A percentile compares a stretch with the other conserved stretches of the same genome.
Conservation (phyloP, 64 coral and sea anemone species). For the Pocillopora verrucosa region DNA sequence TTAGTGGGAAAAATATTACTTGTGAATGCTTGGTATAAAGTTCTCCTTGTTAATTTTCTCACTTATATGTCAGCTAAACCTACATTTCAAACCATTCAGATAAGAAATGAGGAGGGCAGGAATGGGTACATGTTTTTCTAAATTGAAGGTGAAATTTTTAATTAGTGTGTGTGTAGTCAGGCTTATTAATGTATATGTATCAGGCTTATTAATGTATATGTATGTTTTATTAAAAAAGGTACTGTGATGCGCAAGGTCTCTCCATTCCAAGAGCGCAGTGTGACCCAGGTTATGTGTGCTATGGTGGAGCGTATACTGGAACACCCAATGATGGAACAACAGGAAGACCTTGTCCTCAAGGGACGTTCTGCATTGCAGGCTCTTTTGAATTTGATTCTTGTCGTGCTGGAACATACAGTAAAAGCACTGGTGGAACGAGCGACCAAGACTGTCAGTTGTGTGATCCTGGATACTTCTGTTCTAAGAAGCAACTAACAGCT, state of each 20-base stretch:
- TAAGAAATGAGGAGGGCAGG: no score
- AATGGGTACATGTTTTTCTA: no score
- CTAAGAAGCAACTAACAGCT: constrained; percentile 60
- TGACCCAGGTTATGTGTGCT: constrained; percentile 89
- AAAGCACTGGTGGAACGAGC: constrained; percentile 90
- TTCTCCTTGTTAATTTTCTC: no score
- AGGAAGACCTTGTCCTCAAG: constrained; percentile 84
- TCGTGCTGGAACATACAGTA: constrained; percentile 83
- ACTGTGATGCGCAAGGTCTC: constrained; percentile 94
- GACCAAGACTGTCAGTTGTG: constrained; percentile 94
- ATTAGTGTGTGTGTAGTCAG: not conserved
- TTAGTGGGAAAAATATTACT: no score
- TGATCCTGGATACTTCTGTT: constrained; percentile 89
- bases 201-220: not conserved
- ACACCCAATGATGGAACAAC: constrained; percentile 88
- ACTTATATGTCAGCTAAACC: no score
- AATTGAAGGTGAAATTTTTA: not conserved
- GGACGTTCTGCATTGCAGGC: constrained; percentile 87
- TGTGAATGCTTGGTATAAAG: no score
- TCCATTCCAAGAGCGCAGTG: constrained; percentile 94
- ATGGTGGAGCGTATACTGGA: constrained; percentile 82
- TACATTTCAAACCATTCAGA: no score
- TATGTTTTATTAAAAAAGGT: constrained; percentile 42
- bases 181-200: not conserved
- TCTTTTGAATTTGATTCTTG: constrained; percentile 94